Evolutionary conservation across 2,113 vertebrate genomes (phyloP), one percentile per base, ranked within the genome.

Genomic region (Vimba vimba): DNA sequence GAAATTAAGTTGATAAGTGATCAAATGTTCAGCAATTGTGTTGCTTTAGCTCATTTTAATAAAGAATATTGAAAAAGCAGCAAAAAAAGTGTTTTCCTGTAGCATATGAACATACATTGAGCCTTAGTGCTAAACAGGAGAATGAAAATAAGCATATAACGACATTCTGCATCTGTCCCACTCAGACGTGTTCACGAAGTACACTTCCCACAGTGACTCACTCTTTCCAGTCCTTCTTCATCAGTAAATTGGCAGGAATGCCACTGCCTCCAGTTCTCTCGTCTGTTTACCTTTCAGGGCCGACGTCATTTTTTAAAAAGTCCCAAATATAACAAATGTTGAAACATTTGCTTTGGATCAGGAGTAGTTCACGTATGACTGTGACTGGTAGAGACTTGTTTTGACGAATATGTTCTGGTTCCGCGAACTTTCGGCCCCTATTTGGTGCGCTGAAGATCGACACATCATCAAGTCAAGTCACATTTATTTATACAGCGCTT

Each of bases 321-420:
- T 68, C 27, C 74, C 74, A 62, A 82, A 88, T 82, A 78, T 82
- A 69, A 21, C 52, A 82, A 85, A 59, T 55, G 60, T 59, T 82
- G 71, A 85, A 88, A 88, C 68, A 85, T 88, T 82, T 88, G 21
- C 52, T 85, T 88, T 88, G 62, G 79, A 82, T 27, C 57, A 85
- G 64, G 12, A 27, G 12, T 13, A 25, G 10, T 25, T 74, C 11
- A 25, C 2, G 69, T 39, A n/a, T n/a, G 47, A 85, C 47, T 68
- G 15, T 21, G 23, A 79, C 47, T 85, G 21, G 45, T 33, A 4
- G 6, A 82, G 69, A 47, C 25, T 36, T 33, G 13, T 76, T 84
- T 59, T 84, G 36, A 25, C 52, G 43, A 30, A 47, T 50, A 33
- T 47, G n/a, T 36, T 78, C 30, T 33, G 55, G 33, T 30, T 75